Base-by-base conservation (phyloP, 2,797 vertebrate genomes). In the Todus mexicanus region DNA sequence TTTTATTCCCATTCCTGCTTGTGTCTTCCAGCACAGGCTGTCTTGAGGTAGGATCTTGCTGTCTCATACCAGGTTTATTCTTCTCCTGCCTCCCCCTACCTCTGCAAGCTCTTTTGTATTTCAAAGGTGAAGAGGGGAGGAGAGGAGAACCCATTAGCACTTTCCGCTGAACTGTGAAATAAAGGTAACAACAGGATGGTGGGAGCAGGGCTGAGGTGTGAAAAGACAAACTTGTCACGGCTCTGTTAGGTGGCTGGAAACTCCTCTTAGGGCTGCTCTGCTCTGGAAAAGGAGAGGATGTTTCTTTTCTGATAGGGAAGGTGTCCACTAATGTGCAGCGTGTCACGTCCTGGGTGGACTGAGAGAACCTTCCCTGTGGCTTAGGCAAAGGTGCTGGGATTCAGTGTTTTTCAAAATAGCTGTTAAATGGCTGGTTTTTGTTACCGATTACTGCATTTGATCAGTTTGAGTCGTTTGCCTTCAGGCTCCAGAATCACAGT, bases 261-360 rank as follows among this genome's bases (percentile, higher is more conserved):
- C 45, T 40, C 47, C 35, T 82, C 38, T 42, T n/a, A 15, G 0
- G 38, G 38, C 50, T 60, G 42, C 70, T 73, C 66, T 31, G 38
- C 16, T 42, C 72, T 51, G 50, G 37, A 53, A 48, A 87, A 22
- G 57, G 20, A 23, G 65, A 60, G 43, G 23, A 4, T 20, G 72
- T 37, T 37, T 15, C 11, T 25, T 15, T 70, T 11, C 4, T 19
- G 26, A 18, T 40, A 23, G 20, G 64, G 35, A 48, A 60, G 42
- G 40, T 48, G 35, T 15, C n/a, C 19, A 4, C 47, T 29, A n/a
- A n/a, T 6, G 17, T 2, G 4, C 3, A 37, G 20, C 2, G 1
- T 15, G 22, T 29, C 26, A 12, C 26, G 25, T 37, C 43, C 61
- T 11, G 21, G 13, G 35, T 63, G 15, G 54, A 27, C 2, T 13